Evolutionary conservation across 2,113 vertebrate species (phyloP).

Genomic region (Upupa epops): DNA sequence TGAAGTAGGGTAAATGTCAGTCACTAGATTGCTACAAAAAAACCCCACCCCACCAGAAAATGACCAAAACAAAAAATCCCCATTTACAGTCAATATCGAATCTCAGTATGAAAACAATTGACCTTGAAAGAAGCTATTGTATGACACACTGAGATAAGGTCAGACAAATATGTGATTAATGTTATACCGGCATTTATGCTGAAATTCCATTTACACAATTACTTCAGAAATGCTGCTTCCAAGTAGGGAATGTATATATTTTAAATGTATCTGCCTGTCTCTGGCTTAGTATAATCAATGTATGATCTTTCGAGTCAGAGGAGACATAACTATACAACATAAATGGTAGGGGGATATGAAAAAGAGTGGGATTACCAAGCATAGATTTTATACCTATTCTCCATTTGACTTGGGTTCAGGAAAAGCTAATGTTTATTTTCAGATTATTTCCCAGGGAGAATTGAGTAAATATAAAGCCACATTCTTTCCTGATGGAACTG

Average conservation of each 20-base stretch:
- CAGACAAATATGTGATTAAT: slow-evolving; percentile 18
- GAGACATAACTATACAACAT: neutral
- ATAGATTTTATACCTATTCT: neutral
- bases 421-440: slow-evolving; percentile 36
- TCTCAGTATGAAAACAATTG: neutral
- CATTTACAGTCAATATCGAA: neutral
- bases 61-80: neutral
- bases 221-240: neutral
- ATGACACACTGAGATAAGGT: neutral
- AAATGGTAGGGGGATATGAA: neutral
- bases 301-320: neutral
- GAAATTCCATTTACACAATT: slow-evolving; percentile 37
- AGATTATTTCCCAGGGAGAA: slow-evolving; percentile 17
- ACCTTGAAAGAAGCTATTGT: slow-evolving; percentile 9
- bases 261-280: slow-evolving; percentile 2
- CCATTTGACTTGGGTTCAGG: neutral
- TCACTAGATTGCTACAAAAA: neutral
- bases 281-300: neutral
- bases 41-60: neutral
- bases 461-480: neutral
- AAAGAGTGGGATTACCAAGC: neutral
- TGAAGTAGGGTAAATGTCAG: neutral
- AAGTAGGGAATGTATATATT: slow-evolving; percentile 42
- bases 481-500: neutral
- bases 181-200: slow-evolving; percentile 5